Evolutionary conservation across 1,140 invertebrate species (phyloP).

Genomic region (Eupeodes corollae): DNA sequence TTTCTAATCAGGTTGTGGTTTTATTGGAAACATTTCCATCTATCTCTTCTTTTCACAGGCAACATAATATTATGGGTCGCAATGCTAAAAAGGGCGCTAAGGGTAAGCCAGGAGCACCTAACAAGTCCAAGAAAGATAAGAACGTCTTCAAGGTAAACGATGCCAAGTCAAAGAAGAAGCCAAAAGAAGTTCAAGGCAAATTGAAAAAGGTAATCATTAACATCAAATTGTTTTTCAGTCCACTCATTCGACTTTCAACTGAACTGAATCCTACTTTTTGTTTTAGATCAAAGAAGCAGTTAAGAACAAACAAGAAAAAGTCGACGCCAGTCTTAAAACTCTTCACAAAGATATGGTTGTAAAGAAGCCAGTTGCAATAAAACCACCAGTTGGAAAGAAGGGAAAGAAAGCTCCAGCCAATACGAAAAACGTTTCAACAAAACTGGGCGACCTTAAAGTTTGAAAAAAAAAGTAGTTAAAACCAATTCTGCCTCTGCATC

Average conservation of each 20-base stretch:
- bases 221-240: not conserved
- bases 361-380: slow-evolving; percentile 14
- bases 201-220: slow-evolving; percentile 24
- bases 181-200: slow-evolving; percentile 34
- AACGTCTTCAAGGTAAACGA: slow-evolving; percentile 30
- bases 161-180: slow-evolving; percentile 32
- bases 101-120: slow-evolving; percentile 12
- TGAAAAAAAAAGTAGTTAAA: too few species aligned
- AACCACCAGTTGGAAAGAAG: slow-evolving; percentile 19
- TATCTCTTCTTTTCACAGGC: not conserved
- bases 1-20: slow-evolving; percentile 10
- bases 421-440: slow-evolving; percentile 23
- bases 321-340: slow-evolving; percentile 25
- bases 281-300: slow-evolving; percentile 30
- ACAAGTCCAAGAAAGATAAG: slow-evolving; percentile 30
- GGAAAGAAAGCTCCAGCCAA: slow-evolving; percentile 25
- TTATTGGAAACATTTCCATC: slow-evolving; percentile 7
- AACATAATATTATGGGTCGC: slow-evolving; percentile 19
- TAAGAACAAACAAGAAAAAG: slow-evolving; percentile 31
- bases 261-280: not conserved
- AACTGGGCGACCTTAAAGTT: slow-evolving; percentile 31
- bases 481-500: too few species aligned
- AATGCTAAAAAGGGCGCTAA: slow-evolving; percentile 23
- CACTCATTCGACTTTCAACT: too few species aligned
- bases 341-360: slow-evolving; percentile 34